A percentile compares a stretch with the other conserved stretches of the same genome.
These are phyloP conservation scores for Eupithecia exiguata DNA, from an alignment of 2,888 invertebrate species.

Conservation along the genomic window DNA sequence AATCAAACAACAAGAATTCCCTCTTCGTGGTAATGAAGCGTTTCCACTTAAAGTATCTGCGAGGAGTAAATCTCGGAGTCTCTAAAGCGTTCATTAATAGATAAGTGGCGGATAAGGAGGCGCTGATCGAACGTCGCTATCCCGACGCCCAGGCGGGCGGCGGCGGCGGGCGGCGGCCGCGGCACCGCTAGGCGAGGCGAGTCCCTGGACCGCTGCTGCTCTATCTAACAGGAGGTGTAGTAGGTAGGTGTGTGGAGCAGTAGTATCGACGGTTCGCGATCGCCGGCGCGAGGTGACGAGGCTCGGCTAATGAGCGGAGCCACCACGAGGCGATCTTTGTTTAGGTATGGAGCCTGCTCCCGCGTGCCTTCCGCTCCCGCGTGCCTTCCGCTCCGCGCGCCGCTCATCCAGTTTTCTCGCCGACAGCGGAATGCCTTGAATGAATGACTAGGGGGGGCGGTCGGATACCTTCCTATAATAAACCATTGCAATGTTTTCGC, in stretches of 20 bases:
- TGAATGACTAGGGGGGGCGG: background rate
- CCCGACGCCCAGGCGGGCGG: background rate
- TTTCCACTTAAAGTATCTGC: slow-evolving; percentile 25
- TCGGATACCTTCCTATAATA: background rate
- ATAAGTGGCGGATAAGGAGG: slow-evolving; percentile 29
- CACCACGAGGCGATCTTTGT: background rate
- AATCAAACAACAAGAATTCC: slow-evolving; percentile 7
- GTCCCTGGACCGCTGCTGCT: background rate
- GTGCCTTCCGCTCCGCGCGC: background rate
- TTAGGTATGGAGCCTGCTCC: background rate
- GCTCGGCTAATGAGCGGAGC: background rate
- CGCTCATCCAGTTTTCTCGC: background rate
- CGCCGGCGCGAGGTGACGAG: background rate
- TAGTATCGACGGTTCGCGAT: background rate
- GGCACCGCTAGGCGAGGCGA: background rate
- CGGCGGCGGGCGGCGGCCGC: background rate
- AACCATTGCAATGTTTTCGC: background rate
- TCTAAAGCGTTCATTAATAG: slow-evolving; percentile 30
- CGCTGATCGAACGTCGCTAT: background rate
- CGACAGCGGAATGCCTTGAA: background rate
- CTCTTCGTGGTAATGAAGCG: slow-evolving; percentile 23
- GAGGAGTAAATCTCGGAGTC: slow-evolving; percentile 20
- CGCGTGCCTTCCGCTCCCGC: too few species aligned
- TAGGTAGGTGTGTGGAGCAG: background rate
- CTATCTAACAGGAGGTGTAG: background rate